Evolutionary conservation across 92 coral and sea anemone genomes (phyloP), one percentile per base, ranked within the genome.

Genomic region (Phenganax marumi): DNA sequence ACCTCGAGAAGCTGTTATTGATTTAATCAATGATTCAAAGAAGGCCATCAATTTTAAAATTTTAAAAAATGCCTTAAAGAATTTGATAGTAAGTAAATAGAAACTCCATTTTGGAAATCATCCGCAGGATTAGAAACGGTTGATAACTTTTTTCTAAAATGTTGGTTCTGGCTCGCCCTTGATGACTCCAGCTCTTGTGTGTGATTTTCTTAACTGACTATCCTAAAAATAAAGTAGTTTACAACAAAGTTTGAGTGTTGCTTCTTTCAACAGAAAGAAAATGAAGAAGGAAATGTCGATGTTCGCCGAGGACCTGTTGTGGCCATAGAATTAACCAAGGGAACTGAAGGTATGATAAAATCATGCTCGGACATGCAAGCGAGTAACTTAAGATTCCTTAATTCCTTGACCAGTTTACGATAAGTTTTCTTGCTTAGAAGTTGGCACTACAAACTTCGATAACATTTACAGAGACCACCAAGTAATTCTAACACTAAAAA

Each of bases 271-370:
- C 43, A 95, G 98, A 90, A 76, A 86, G 84, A 88, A 57, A 93
- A 92, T 22, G 97, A 92, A 10, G 98, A 95, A 72, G 93, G 95
- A 18, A 92, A 93, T 21, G 98, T 95, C 50, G 98, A 95, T 73
- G 84, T 89, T 3, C 90, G 86, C 8, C 91, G 98, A 17, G 98
- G 98, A 10, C 84, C 84, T 39, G 95, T 92, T 68, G 71, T 88
- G 6, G 85, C 68, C 14, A 87, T 95, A 19, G 95, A 95, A 50
- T 64, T 95, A 24, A 87, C 75, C 73, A 95, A 90, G 64, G 93
- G 84, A 69, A 91, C 89, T 12, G 88, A 91, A 54, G 89, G 83
- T 78, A 49, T 17, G 68, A 14, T 5, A 16, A 48, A 24, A 68
- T 25, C 19, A 68, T 9, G 21, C 17, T 56, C 21, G 16, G 16